These are phyloP conservation scores for Litocranius walleri DNA, from an alignment of 2,113 vertebrate genomes.

Conservation along the genomic window DNA sequence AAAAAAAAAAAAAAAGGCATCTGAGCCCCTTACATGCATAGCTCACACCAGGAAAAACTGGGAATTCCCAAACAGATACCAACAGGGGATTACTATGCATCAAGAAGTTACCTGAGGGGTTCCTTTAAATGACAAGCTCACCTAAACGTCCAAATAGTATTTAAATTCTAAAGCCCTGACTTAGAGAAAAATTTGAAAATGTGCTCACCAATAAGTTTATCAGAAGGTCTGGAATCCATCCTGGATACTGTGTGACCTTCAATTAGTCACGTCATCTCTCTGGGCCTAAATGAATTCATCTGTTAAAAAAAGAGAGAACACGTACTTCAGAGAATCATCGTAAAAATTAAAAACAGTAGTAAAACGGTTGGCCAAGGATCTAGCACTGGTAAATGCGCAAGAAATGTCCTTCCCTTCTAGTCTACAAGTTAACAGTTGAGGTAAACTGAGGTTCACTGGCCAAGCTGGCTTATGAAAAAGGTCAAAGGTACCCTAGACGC, in stretches of 20 bases:
- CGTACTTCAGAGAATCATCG: neutral
- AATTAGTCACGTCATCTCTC: conserved; percentile 34
- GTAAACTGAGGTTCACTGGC: neutral
- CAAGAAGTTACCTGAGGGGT: neutral
- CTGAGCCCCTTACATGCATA: neutral
- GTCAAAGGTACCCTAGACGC: neutral
- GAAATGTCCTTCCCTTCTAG: neutral
- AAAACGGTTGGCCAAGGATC: neutral
- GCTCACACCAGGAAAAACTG: neutral
- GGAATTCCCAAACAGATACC: neutral
- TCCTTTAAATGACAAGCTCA: neutral
- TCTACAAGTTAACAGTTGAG: neutral
- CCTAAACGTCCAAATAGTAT: neutral
- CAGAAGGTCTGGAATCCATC: conserved; percentile 37
- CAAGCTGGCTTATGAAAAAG: neutral
- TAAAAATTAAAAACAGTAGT: neutral
- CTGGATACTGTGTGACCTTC: conserved; percentile 19
- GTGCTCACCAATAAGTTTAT: conserved; percentile 62
- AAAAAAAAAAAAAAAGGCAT: neutral
- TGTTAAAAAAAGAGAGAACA: conserved; percentile 12
- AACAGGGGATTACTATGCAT: neutral
- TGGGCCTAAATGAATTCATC: conserved; percentile 32
- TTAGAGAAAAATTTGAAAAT: conserved; percentile 9
- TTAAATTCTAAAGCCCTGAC: neutral
- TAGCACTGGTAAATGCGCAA: neutral